Evolutionary conservation across 2,797 vertebrate genomes (phyloP), one percentile per base, ranked within the genome.

Genomic region (Enteromius paludinosus): DNA sequence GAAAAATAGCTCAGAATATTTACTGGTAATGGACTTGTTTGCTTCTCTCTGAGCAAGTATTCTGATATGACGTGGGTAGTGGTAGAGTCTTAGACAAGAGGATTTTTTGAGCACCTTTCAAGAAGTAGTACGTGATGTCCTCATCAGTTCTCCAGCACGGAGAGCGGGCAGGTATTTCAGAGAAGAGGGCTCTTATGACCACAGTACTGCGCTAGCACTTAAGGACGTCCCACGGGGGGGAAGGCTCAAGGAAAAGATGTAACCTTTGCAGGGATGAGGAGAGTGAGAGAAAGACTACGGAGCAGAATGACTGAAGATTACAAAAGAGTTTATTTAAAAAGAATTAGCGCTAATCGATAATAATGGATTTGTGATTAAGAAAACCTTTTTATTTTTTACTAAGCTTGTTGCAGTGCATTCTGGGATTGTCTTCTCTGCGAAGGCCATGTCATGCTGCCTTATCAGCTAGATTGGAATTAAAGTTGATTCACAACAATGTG

Each of bases 41-140:
- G 20, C 68, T 43, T 78, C 78, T 56, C 70, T 47, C 52, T 52
- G 45, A 69, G 66, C 47, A 20, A 66, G 35, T 76, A 35, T 25
- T 61, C 56, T 45, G 45, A 45, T 45, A 65, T 52, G 52, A 6
- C 25, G 3, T 65, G 64, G 10, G 64, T 52, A 74, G 25, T 74
- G 62, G 74, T 76, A 49, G 61, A 66, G 79, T 74, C 59, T 65
- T 52, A 79, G 71, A 14, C 54, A 68, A 75, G 65, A 73, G 28
- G 88, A 90, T 68, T 92, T 90, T 87, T 45, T 23, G 88, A 73
- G 81, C 89, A 87, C 84, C 83, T 87, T 90, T 91, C 91, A 94
- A 95, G 93, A 95, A 95, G 91, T 93, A 92, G 95, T 95, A 95
- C 95, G 93, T 94, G 92, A 93, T 95, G 95, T 89, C 93, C 91